Percentiles rank a stretch among this genome's conserved stretches.
phyloP scores from a whole-genome alignment of 1,140 invertebrate species.

The Aphis gossypii region DNA sequence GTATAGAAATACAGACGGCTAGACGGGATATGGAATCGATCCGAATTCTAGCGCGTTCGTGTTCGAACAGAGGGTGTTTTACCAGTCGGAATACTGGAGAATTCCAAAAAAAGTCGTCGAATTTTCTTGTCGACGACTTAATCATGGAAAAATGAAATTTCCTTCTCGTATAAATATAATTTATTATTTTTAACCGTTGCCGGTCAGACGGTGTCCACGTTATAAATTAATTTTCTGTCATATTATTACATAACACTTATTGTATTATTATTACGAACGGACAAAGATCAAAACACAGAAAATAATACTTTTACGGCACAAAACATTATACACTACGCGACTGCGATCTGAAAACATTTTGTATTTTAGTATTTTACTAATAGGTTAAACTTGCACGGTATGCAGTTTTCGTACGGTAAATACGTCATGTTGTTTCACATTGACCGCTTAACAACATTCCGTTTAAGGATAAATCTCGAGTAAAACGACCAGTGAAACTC shows the following conservation, averaged over 20 bases:
- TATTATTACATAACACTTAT: not conserved
- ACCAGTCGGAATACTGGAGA: not conserved
- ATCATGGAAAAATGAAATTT: not conserved
- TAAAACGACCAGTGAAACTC: slow-evolving; percentile 14
- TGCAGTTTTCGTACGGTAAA: not conserved
- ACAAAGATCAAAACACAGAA: not conserved
- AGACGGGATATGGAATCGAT: slow-evolving; percentile 2
- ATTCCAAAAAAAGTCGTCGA: not conserved
- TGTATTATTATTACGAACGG: not conserved
- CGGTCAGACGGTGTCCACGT: not conserved
- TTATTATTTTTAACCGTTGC: not conserved
- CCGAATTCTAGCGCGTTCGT: not conserved
- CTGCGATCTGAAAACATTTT: not conserved
- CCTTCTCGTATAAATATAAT: not conserved
- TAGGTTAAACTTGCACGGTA: not conserved
- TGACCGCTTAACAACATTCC: not conserved
- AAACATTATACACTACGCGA: not conserved
- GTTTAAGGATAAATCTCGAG: slow-evolving; percentile 30
- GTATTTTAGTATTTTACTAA: not conserved
- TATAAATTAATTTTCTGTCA: not conserved
- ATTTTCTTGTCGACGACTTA: not conserved
- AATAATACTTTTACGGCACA: not conserved
- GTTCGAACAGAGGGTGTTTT: not conserved
- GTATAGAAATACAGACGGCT: not conserved
- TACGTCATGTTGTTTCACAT: not conserved